A percentile compares a stretch with the other conserved stretches of the same genome.
Evolutionary conservation across 2,797 vertebrate genomes (phyloP).

Genomic region (Decapterus maruadsi): DNA sequence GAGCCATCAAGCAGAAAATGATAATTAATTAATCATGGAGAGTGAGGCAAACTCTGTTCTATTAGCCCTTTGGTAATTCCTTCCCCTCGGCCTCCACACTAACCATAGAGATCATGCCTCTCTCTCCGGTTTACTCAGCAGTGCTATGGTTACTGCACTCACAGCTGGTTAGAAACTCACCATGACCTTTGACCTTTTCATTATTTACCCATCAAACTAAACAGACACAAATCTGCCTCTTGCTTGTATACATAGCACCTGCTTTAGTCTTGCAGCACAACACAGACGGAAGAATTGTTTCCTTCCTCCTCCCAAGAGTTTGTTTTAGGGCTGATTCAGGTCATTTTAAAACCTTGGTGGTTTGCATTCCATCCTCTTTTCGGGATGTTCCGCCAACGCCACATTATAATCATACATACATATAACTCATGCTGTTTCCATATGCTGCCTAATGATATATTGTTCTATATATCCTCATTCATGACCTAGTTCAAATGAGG

Average conservation of each 20-base stretch:
- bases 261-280: conserved; percentile 29
- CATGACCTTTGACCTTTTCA: conserved; percentile 49
- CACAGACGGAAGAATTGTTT: conserved; percentile 11
- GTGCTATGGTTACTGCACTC: conserved; percentile 55
- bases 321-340: conserved; percentile 24
- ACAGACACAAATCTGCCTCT: conserved; percentile 26
- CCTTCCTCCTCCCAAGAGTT: not conserved
- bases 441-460: conserved; percentile 19
- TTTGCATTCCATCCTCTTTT: conserved; percentile 29
- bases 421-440: conserved; percentile 24
- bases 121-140: conserved; percentile 57
- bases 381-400: conserved; percentile 13
- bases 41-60: conserved; percentile 76
- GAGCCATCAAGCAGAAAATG: conserved; percentile 86
- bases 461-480: conserved; percentile 24
- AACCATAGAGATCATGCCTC: conserved; percentile 70
- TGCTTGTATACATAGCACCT: conserved; percentile 33
- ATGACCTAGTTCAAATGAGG: conserved; percentile 49
- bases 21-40: conserved; percentile 87
- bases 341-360: conserved; percentile 20
- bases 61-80: conserved; percentile 82
- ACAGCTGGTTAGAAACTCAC: conserved; percentile 55
- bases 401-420: conserved; percentile 24
- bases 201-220: conserved; percentile 45
- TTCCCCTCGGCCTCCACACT: conserved; percentile 65